Evolutionary conservation across 2,888 invertebrate species (phyloP).

Genomic region (Endotricha flammealis): DNA sequence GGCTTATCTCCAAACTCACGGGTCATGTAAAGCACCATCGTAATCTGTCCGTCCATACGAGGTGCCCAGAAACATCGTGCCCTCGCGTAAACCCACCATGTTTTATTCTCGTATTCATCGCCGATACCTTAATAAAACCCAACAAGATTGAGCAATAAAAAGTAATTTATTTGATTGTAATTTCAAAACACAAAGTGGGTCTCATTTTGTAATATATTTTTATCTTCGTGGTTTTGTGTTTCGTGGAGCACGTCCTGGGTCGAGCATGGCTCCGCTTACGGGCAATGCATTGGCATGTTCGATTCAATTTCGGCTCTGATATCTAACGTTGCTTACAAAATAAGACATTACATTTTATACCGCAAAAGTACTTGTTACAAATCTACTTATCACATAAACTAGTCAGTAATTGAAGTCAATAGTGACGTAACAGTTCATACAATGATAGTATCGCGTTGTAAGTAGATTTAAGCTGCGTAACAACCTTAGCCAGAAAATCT

Average conservation of each 20-base stretch:
- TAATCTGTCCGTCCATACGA: slow-evolving; percentile 43
- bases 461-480: slow-evolving; percentile 7
- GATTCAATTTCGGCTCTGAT: slow-evolving; percentile 54
- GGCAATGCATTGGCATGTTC: slow-evolving; percentile 52
- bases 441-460: slow-evolving; percentile 1
- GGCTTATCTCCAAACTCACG: slow-evolving; percentile 62
- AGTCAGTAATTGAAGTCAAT: slow-evolving; percentile 10
- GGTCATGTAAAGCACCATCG: slow-evolving; percentile 58
- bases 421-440: slow-evolving; percentile 3
- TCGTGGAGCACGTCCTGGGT: slow-evolving; percentile 59
- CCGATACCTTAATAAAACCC: slow-evolving; percentile 77
- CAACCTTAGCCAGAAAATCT: slow-evolving; percentile 3
- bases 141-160: slow-evolving; percentile 79
- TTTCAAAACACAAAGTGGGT: slow-evolving; percentile 77
- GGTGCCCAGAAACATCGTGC: slow-evolving; percentile 57
- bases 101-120: slow-evolving; percentile 71
- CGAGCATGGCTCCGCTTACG: slow-evolving; percentile 50
- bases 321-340: slow-evolving; percentile 45
- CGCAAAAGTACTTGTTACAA: slow-evolving; percentile 31
- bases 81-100: slow-evolving; percentile 72
- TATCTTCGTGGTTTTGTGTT: slow-evolving; percentile 75
- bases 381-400: slow-evolving; percentile 12
- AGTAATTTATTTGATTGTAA: slow-evolving; percentile 78
- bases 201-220: slow-evolving; percentile 78
- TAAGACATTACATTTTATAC: slow-evolving; percentile 52